phyloP scores from a whole-genome alignment of 2,888 invertebrate genomes.

The Tiphia femorata region DNA sequence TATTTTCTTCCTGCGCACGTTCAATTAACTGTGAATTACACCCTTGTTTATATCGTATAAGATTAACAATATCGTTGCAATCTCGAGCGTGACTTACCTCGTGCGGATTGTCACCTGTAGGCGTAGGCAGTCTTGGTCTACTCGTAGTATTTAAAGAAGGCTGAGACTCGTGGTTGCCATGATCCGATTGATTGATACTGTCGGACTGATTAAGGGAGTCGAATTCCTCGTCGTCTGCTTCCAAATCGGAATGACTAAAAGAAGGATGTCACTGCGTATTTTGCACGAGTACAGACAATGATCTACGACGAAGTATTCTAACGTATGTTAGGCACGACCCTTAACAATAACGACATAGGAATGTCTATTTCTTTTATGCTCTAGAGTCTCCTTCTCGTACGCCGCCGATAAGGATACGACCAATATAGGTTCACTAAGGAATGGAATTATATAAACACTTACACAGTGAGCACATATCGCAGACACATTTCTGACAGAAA shows the following conservation, averaged over 20 bases:
- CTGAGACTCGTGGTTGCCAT: slow-evolving; percentile 56
- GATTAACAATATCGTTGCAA: background rate
- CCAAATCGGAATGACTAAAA: slow-evolving; percentile 73
- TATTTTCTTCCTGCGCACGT: slow-evolving; percentile 66
- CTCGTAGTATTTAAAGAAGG: slow-evolving; percentile 49
- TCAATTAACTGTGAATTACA: slow-evolving; percentile 59
- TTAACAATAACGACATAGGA: too few species aligned
- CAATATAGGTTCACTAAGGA: too few species aligned
- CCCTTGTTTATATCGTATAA: background rate
- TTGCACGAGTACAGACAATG: background rate
- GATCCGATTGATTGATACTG: slow-evolving; percentile 59
- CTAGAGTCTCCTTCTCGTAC: too few species aligned
- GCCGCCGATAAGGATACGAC: too few species aligned
- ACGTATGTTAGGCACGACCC: slow-evolving; percentile 47
- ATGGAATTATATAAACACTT: slow-evolving; percentile 30
- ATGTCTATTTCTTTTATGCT: too few species aligned
- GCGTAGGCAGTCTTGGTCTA: slow-evolving; percentile 63
- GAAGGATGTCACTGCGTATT: background rate
- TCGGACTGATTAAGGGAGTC: slow-evolving; percentile 72
- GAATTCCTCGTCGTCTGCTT: slow-evolving; percentile 73
- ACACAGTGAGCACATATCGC: slow-evolving; percentile 38
- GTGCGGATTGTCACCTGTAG: slow-evolving; percentile 66
- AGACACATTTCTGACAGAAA: slow-evolving; percentile 34
- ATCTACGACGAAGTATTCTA: slow-evolving; percentile 9
- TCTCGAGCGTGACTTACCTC: slow-evolving; percentile 53